Conservation (phyloP, 1,140 invertebrate genomes). For the Philaenus spumarius region DNA sequence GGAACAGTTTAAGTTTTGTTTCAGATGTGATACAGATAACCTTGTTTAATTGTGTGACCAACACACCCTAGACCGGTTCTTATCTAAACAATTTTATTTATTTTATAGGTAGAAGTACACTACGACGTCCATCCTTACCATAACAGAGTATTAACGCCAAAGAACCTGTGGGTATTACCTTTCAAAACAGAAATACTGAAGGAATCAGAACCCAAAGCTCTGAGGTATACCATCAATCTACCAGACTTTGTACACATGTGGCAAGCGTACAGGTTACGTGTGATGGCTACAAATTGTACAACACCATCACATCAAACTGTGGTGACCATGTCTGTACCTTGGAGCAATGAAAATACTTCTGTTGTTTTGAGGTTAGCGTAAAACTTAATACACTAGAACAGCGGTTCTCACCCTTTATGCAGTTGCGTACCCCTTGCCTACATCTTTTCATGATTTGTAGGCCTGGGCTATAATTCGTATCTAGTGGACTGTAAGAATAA, state of each 20-base stretch:
- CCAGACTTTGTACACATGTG: conserved; percentile 47
- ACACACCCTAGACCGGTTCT: no score
- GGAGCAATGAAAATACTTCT: conserved; percentile 24
- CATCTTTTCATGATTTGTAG: no score
- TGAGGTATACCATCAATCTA: conserved; percentile 53
- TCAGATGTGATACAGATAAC: no score
- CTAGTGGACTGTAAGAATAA: no score
- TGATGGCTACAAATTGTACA: conserved; percentile 42
- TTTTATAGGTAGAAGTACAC: background rate
- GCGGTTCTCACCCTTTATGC: no score
- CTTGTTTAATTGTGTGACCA: no score
- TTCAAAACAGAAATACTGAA: conserved; percentile 30
- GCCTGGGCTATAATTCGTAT: no score
- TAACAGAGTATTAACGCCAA: no score
- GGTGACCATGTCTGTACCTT: conserved; percentile 23
- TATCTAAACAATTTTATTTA: background rate
- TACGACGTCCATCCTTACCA: no score
- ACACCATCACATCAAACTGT: conserved; percentile 12
- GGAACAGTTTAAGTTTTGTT: no score
- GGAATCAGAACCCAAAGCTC: conserved; percentile 45
- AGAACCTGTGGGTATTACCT: no score
- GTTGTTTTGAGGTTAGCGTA: conserved; percentile 14
- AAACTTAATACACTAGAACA: conserved; percentile 1
- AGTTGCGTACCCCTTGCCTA: no score
- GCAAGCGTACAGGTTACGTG: conserved; percentile 50